Evolutionary conservation across 1,140 invertebrate species (phyloP), one percentile per base, ranked within the genome.

Genomic region (Pectinophora gossypiella): DNA sequence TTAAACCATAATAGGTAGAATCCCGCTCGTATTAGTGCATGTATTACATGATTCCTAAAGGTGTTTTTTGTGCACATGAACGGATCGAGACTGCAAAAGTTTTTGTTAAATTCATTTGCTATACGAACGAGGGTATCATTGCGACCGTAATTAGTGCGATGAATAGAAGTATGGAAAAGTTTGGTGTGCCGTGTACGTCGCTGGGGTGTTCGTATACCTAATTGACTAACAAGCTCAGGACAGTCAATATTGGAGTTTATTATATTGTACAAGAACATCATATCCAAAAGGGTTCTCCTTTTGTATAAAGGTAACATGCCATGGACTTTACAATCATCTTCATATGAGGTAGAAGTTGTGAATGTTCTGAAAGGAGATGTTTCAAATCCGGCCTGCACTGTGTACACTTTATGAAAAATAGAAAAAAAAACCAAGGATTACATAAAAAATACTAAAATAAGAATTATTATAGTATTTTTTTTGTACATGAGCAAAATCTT

Each of bases 121-220:
- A 46, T 46, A 13, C 44, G 44, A 13, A 9, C 12, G 9, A 46
- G 4, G 7, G 21, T 46, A 3, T 21, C 19, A 23, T 22, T 23
- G 9, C 15, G 44, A 3, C 44, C 44, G 15, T 46, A 46, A 13
- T 46, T 46, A 5, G 44, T 46, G 19, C 44, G 44, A 18, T 46
- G 44, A 16, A 2, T 3, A n/a, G 44, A 20, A 2, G 16, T 16
- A 13, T 46, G 21, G 2, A 46, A 22, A 9, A 46, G 13, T 2
- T 10, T 2, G 2, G 44, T 46, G 21, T 46, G 44, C 2, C 44
- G 19, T 21, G 44, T 46, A n/a, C 44, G 44, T 3, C 15, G 6
- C 2, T 5, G 4, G 2, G 44, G 44, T 3, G 22, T 20, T 9
- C 12, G 12, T 7, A 46, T 19, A 22, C 44, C 44, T 2, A 46